Base-by-base conservation (phyloP, 2,888 invertebrate species). In the Drosophila algonquin region DNA sequence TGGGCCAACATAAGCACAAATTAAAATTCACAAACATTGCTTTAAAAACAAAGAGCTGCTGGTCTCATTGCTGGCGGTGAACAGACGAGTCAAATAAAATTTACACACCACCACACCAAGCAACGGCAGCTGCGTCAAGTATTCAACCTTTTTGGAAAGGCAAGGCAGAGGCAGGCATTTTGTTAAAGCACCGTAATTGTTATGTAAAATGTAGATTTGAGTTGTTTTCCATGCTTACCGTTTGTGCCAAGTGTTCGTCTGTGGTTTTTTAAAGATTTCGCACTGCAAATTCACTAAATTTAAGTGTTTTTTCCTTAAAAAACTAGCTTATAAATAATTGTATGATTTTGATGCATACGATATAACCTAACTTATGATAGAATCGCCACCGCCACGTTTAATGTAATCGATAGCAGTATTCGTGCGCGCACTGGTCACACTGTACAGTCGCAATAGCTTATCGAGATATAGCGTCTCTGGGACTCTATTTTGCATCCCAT, bases 341-440 rank as follows among this genome's bases (percentile, higher is more conserved):
- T 92, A 92, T 92, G 92, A 92, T 90, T 72, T 91, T 91, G 90
- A 92, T 91, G 91, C 91, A 91, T 91, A 91, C 91, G 91, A 82
- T 91, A 91, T 92, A 92, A 92, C 92, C 92, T 92, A 92, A 92
- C 91, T 91, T 92, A 91, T 92, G 91, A 92, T 91, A 92, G 91
- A 85, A 77, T 79, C 77, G 81, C 83, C 81, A 86, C 87, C 86
- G 88, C 85, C 85, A 88, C 88, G 85, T 85, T 85, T 86, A 88
- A 85, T 86, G 81, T 63, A 50, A 45, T n/a, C 55, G 45, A 55
- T 27, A 45, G 32, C 18, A 53, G 21, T 35, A 18, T 47, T 18
- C 14, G 57, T 44, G 46, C 47, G n/a, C 67, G 40, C 68, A 16
- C 6, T 5, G 45, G 55, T 44, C 44, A 45, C 44, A 55, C 16